phyloP scores from a whole-genome alignment of 2,113 vertebrate species.

The Pygoscelis antarcticus region DNA sequence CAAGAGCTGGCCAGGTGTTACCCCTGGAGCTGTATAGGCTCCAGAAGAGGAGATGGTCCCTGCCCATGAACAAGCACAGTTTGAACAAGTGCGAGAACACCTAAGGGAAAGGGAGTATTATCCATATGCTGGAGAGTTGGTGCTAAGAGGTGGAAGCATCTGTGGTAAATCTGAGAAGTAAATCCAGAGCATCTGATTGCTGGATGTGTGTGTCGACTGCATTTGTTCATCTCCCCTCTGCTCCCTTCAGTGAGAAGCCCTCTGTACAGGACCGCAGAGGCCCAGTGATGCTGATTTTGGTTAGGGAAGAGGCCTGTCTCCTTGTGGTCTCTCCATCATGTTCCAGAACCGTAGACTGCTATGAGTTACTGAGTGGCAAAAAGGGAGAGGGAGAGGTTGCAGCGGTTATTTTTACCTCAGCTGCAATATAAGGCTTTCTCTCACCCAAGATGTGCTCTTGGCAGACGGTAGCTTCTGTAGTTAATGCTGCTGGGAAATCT shows the following conservation, averaged over 20 bases:
- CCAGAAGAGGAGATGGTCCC: background rate
- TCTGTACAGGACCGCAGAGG: background rate
- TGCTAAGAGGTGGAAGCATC: background rate
- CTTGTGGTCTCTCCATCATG: background rate
- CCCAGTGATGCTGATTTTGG: background rate
- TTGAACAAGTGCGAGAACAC: background rate
- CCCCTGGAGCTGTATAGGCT: background rate
- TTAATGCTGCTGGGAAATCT: background rate
- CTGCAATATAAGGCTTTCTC: background rate
- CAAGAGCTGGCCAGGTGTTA: background rate
- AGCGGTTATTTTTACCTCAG: background rate
- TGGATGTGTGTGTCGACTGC: background rate
- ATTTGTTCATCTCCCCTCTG: background rate
- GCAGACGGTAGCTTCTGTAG: background rate
- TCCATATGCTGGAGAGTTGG: background rate
- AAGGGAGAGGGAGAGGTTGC: background rate
- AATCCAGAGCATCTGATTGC: background rate
- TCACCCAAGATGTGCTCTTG: background rate
- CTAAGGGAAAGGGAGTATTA: background rate
- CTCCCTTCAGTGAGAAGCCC: background rate
- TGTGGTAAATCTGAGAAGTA: background rate
- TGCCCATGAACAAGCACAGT: background rate
- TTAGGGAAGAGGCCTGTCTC: background rate
- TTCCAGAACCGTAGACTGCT: background rate
- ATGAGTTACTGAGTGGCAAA: background rate